phyloP scores from a whole-genome alignment of 35 echinoderm and acorn worm genomes.

The Heliocidaris erythrogramma region DNA sequence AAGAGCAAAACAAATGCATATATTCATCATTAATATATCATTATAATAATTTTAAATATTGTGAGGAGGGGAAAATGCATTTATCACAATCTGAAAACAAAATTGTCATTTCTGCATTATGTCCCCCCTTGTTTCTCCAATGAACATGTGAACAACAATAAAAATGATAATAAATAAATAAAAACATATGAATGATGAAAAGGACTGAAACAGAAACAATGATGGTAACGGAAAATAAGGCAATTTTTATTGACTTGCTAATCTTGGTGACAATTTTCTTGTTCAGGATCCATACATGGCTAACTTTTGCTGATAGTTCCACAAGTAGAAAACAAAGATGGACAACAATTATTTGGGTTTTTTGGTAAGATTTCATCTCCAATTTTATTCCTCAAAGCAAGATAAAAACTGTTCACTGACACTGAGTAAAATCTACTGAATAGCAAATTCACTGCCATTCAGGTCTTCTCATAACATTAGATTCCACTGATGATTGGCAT shows the following conservation, averaged over 20 bases:
- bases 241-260: neutral
- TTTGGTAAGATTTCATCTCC: neutral
- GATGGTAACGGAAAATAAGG: constrained; percentile 2
- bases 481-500: neutral
- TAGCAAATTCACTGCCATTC: neutral
- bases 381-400: neutral
- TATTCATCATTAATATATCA: no score
- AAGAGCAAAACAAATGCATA: no score
- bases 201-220: neutral
- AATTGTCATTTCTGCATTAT: neutral
- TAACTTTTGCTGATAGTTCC: neutral
- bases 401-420: neutral
- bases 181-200: neutral
- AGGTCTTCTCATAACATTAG: neutral
- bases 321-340: neutral
- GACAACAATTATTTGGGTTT: neutral
- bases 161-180: neutral
- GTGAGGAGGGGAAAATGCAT: neutral
- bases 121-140: neutral
- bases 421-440: neutral
- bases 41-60: no score
- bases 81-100: neutral
- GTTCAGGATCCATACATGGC: neutral
- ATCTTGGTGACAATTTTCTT: neutral
- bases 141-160: neutral